Evolutionary conservation across 2,113 vertebrate species (phyloP).

Genomic region (Poeciliopsis retropinna): DNA sequence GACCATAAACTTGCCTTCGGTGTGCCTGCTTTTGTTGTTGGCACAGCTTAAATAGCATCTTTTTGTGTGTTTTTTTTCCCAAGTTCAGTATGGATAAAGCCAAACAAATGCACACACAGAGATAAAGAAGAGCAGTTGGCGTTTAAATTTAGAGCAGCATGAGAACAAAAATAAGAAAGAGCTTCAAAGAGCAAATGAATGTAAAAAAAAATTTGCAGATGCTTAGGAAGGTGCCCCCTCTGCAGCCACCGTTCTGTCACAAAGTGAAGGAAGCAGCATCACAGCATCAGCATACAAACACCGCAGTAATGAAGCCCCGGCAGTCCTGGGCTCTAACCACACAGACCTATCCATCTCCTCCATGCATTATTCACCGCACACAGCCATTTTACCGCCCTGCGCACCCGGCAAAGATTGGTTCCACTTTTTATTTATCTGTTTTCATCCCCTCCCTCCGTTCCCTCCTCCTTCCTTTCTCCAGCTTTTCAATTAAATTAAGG

Average conservation of each 20-base stretch:
- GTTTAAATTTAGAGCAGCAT: slow-evolving; percentile 31
- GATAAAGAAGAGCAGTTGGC: slow-evolving; percentile 14
- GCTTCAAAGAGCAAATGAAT: slow-evolving; percentile 55
- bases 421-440: slow-evolving; percentile 81
- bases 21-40: background rate
- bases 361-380: slow-evolving; percentile 81
- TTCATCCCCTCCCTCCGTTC: slow-evolving; percentile 68
- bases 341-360: slow-evolving; percentile 80
- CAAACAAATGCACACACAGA: slow-evolving; percentile 7
- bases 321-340: slow-evolving; percentile 72
- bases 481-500: slow-evolving; percentile 85
- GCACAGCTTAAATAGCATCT: slow-evolving; percentile 26
- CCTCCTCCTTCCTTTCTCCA: slow-evolving; percentile 69
- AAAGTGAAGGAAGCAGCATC: slow-evolving; percentile 54
- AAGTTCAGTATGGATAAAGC: slow-evolving; percentile 18
- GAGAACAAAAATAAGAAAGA: slow-evolving; percentile 11
- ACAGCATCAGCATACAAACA: slow-evolving; percentile 79
- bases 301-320: slow-evolving; percentile 75
- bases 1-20: background rate
- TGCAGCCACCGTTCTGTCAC: slow-evolving; percentile 55
- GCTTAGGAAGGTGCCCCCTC: slow-evolving; percentile 58
- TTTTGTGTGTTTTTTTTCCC: slow-evolving; percentile 14
- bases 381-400: slow-evolving; percentile 78
- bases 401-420: slow-evolving; percentile 81
- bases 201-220: slow-evolving; percentile 52